Evolutionary conservation across 35 echinoderm and acorn worm species (phyloP).

Genomic region (Holothuria glaberrima): DNA sequence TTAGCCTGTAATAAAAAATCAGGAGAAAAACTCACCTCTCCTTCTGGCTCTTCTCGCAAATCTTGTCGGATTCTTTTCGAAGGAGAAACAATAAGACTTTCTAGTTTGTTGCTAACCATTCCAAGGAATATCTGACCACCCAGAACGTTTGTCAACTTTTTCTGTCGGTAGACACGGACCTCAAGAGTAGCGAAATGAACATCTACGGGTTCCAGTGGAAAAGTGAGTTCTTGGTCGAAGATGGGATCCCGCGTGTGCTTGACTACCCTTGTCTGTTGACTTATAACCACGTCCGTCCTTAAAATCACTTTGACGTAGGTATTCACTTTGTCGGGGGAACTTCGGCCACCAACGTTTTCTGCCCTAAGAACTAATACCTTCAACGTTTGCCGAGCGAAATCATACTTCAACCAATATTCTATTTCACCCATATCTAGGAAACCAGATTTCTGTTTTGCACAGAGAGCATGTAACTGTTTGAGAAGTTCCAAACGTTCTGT

Average conservation of each 20-base stretch:
- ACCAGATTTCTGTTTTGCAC: conserved; percentile 5
- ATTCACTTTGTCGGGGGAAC: conserved; percentile 27
- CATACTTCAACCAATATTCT: conserved; percentile 47
- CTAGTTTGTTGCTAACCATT: neutral
- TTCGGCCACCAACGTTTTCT: conserved; percentile 13
- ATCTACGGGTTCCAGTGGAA: conserved; percentile 34
- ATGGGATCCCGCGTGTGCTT: conserved; percentile 47
- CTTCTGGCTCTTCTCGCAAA: neutral
- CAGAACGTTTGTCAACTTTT: conserved; percentile 25
- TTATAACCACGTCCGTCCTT: neutral
- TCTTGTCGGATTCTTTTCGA: conserved; percentile 20
- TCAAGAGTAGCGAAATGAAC: neutral
- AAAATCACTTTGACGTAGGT: conserved; percentile 18
- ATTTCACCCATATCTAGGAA: conserved; percentile 28
- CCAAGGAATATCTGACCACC: conserved; percentile 44
- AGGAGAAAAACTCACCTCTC: neutral
- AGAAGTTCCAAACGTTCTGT: conserved; percentile 1
- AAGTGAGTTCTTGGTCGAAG: conserved; percentile 28
- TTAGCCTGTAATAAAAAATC: too few species aligned
- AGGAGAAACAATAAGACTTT: neutral
- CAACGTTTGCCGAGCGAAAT: conserved; percentile 13
- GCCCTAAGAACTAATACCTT: conserved; percentile 37
- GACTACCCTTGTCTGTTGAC: conserved; percentile 38
- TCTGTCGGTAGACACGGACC: conserved; percentile 22
- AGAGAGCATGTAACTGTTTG: conserved; percentile 40